Percentiles rank a stretch among this genome's conserved stretches.
Evolutionary conservation across 2,113 vertebrate genomes (phyloP).

Genomic region (Eudyptes chrysolophus): DNA sequence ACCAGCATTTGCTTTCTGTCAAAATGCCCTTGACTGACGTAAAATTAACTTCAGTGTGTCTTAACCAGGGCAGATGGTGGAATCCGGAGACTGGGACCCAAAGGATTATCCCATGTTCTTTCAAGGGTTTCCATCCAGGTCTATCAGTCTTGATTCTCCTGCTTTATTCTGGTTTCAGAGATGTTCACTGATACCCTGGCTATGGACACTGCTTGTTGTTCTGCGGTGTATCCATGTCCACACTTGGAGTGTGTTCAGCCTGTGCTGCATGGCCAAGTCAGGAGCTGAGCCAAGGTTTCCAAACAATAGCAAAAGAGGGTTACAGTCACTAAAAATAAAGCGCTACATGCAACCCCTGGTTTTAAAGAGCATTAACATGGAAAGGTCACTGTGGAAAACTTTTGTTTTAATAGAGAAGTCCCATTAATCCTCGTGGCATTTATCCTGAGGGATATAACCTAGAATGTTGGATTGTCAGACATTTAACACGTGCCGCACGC

Average conservation of each 20-base stretch:
- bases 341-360: slow-evolving; percentile 4
- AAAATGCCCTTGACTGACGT: neutral
- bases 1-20: neutral
- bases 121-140: neutral
- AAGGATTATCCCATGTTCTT: neutral
- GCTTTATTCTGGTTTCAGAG: slow-evolving; percentile 32
- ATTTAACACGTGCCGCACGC: slow-evolving; percentile 18
- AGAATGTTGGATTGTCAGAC: slow-evolving; percentile 54
- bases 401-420: slow-evolving; percentile 53
- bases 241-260: slow-evolving; percentile 32
- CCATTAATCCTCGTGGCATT: neutral
- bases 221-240: neutral
- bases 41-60: neutral
- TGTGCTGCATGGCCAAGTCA: slow-evolving; percentile 24
- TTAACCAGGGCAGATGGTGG: neutral
- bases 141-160: neutral
- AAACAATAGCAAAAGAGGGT: slow-evolving; percentile 55
- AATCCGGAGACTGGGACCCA: neutral
- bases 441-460: slow-evolving; percentile 19
- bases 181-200: neutral
- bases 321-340: slow-evolving; percentile 63
- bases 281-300: slow-evolving; percentile 40
- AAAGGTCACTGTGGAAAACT: slow-evolving; percentile 61
- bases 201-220: neutral
- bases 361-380: slow-evolving; percentile 37